phyloP scores from a whole-genome alignment of 2,888 invertebrate species.

The Tenthredo amoena region DNA sequence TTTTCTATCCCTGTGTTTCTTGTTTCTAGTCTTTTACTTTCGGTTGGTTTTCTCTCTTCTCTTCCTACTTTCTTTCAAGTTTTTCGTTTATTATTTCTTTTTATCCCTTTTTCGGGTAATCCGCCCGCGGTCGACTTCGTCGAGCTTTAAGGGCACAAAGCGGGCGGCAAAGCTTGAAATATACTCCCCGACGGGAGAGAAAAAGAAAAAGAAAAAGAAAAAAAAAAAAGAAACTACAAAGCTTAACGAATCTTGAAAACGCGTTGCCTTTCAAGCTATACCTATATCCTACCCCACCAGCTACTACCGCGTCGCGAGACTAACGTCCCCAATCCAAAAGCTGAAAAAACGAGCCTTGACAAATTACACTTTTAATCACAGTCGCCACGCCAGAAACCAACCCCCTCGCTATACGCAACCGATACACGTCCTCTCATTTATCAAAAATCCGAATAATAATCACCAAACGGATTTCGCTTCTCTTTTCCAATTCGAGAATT shows the following conservation, averaged over 20 bases:
- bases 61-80: neutral
- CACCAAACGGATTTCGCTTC: neutral
- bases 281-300: neutral
- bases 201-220: too few relatives aligned
- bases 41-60: conserved; percentile 35
- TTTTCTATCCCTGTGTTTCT: conserved; percentile 15
- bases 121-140: conserved; percentile 52
- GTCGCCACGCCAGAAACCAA: neutral
- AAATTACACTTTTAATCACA: conserved; percentile 49
- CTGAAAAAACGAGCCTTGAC: conserved; percentile 28
- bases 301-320: neutral
- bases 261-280: conserved; percentile 18
- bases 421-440: neutral
- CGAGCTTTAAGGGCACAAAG: conserved; percentile 61
- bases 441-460: neutral
- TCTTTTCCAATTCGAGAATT: neutral
- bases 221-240: conserved; percentile 51
- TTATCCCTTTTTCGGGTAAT: conserved; percentile 58
- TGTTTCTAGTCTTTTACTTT: conserved; percentile 54
- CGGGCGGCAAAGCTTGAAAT: conserved; percentile 61
- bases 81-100: conserved; percentile 1
- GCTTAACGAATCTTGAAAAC: conserved; percentile 58
- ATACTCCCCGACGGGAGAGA: conserved; percentile 48
- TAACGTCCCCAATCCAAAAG: neutral
- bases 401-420: neutral